Percentiles rank a stretch among this genome's conserved stretches.
phyloP scores from a whole-genome alignment of 2,888 invertebrate species.

The Balanococcus diminutus region DNA sequence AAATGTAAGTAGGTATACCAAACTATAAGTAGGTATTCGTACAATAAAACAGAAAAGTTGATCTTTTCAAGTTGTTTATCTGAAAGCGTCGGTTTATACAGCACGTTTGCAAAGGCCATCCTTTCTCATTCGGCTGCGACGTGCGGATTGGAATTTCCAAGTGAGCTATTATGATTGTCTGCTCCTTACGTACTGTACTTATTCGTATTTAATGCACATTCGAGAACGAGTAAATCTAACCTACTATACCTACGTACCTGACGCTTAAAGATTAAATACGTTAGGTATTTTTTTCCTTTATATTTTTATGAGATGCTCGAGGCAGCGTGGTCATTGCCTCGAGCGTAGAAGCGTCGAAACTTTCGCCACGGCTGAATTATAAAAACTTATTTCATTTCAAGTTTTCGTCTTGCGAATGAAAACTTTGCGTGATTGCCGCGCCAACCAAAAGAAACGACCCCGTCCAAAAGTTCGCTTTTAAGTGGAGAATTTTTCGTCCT shows the following conservation, averaged over 20 bases:
- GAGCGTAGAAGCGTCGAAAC: not conserved
- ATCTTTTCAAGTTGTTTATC: slow-evolving; percentile 16
- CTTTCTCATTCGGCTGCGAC: too few relatives aligned
- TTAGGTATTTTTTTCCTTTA: not conserved
- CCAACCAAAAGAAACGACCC: too few relatives aligned
- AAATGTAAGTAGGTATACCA: too few relatives aligned
- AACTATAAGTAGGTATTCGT: too few relatives aligned
- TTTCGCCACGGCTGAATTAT: not conserved
- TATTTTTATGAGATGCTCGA: not conserved
- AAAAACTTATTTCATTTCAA: not conserved
- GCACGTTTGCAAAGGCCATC: not conserved
- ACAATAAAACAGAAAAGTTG: not conserved
- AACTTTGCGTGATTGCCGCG: too few relatives aligned
- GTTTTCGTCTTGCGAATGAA: not conserved
- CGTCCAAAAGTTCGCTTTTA: too few relatives aligned
- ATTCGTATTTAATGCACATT: not conserved
- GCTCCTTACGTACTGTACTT: not conserved
- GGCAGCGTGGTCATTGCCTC: not conserved
- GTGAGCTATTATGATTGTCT: not conserved
- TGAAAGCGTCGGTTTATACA: not conserved
- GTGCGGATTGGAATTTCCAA: not conserved
- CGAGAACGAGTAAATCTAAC: too few relatives aligned
- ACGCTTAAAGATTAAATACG: not conserved
- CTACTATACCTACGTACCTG: too few relatives aligned
- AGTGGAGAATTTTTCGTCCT: too few relatives aligned